These are phyloP conservation scores for Hermaeophaga mercurialis DNA, from an alignment of 2,888 invertebrate species.

Conservation along the genomic window DNA sequence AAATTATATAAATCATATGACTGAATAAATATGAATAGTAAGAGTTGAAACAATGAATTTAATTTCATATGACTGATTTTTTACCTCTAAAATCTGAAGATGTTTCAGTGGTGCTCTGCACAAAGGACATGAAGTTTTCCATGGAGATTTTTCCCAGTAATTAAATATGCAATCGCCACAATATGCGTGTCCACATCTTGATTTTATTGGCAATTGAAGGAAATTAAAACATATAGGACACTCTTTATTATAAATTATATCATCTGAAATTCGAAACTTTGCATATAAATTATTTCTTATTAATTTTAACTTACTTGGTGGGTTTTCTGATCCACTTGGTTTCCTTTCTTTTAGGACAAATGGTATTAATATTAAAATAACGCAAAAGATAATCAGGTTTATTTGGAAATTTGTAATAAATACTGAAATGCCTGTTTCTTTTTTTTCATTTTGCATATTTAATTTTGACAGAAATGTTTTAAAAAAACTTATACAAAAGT, in stretches of 20 bases:
- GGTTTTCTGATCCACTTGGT: not conserved
- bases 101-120: constrained; percentile 36
- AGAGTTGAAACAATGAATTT: too few relatives aligned
- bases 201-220: constrained; percentile 37
- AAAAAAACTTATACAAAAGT: not conserved
- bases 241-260: constrained; percentile 40
- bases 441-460: not conserved
- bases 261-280: constrained; percentile 5
- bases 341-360: constrained; percentile 1
- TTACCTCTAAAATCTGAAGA: constrained; percentile 34
- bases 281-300: not conserved
- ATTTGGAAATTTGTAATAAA: constrained; percentile 5
- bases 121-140: constrained; percentile 38
- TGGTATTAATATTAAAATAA: constrained; percentile 3
- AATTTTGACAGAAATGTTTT: not conserved
- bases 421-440: not conserved
- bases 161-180: constrained; percentile 43
- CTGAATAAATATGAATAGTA: too few relatives aligned
- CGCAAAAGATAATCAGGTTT: constrained; percentile 1
- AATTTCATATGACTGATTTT: too few relatives aligned
- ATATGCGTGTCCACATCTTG: constrained; percentile 44
- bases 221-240: constrained; percentile 46
- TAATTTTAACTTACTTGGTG: not conserved
- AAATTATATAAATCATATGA: too few relatives aligned
- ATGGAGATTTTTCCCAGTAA: constrained; percentile 32